Percentiles rank a stretch among this genome's conserved stretches.
These are phyloP conservation scores for Creontiades dilutus DNA, from an alignment of 2,888 invertebrate species.

Conservation along the genomic window DNA sequence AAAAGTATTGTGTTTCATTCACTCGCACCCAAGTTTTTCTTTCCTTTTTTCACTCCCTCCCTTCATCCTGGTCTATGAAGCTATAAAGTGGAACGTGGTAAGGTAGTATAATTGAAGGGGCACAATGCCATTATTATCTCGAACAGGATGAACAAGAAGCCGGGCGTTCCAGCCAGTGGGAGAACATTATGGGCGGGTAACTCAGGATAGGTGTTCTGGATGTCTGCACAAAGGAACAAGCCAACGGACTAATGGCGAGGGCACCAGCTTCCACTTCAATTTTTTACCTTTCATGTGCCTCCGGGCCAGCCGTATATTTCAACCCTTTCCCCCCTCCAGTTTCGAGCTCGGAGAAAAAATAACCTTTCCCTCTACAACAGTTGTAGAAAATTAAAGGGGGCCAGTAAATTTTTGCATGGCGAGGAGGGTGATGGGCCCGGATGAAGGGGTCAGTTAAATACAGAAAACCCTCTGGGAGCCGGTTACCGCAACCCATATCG, in stretches of 20 bases:
- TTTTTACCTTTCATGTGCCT: constrained; percentile 30
- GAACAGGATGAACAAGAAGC: constrained; percentile 7
- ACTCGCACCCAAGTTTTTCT: not conserved
- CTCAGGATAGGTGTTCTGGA: constrained; percentile 28
- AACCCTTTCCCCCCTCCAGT: not conserved
- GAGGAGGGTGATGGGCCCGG: not conserved
- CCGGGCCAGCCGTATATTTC: constrained; percentile 27
- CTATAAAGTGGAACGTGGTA: not conserved
- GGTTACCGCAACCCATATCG: constrained; percentile 6
- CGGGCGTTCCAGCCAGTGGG: not conserved
- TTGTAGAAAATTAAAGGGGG: constrained; percentile 15
- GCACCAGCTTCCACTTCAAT: constrained; percentile 5
- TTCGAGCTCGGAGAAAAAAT: too few relatives aligned
- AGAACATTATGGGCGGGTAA: not conserved
- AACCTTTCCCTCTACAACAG: constrained; percentile 10
- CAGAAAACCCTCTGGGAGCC: not conserved
- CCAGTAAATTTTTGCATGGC: not conserved
- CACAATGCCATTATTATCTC: not conserved
- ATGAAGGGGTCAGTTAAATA: constrained; percentile 27
- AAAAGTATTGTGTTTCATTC: too few relatives aligned
- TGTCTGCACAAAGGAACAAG: constrained; percentile 24
- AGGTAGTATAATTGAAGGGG: constrained; percentile 15
- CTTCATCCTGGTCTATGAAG: not conserved
- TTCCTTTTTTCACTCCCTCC: not conserved
- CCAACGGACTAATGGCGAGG: constrained; percentile 6